Evolutionary conservation across 2,888 invertebrate species (phyloP).

Genomic region (Pseudanteris insignis): DNA sequence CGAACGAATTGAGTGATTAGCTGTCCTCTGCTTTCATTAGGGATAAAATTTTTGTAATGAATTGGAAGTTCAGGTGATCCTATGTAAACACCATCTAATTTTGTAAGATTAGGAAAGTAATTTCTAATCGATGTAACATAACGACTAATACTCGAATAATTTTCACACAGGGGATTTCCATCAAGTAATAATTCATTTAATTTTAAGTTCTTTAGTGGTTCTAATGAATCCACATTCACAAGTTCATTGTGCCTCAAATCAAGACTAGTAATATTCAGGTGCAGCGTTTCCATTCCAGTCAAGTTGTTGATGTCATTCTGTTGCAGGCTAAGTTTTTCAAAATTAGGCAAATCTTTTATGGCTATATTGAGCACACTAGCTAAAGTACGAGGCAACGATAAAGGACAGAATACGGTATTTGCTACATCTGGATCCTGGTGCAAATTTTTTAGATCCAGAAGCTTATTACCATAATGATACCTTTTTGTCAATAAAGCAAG

Average conservation of each 20-base stretch:
- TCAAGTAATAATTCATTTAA: conserved; percentile 71
- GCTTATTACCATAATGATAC: conserved; percentile 57
- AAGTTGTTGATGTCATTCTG: conserved; percentile 53
- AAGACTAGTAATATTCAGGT: conserved; percentile 53
- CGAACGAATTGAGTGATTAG: conserved; percentile 74
- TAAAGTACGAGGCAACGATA: conserved; percentile 68
- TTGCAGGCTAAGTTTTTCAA: conserved; percentile 55
- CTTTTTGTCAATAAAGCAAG: conserved; percentile 61
- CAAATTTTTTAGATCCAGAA: conserved; percentile 66
- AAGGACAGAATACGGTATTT: conserved; percentile 63
- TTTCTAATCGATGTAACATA: conserved; percentile 71
- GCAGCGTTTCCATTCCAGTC: conserved; percentile 45
- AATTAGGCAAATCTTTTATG: conserved; percentile 49
- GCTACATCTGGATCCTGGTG: conserved; percentile 65
- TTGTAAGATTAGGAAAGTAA: conserved; percentile 69
- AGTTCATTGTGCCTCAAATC: conserved; percentile 61
- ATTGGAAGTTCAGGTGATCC: conserved; percentile 49
- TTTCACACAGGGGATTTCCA: conserved; percentile 77
- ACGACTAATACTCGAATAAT: conserved; percentile 70
- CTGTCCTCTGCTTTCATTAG: conserved; percentile 37
- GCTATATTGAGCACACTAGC: conserved; percentile 65
- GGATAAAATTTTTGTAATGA: conserved; percentile 48
- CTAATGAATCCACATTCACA: conserved; percentile 54
- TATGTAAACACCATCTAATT: conserved; percentile 69
- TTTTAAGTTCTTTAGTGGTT: conserved; percentile 61